Evolutionary conservation across 2,888 invertebrate species (phyloP), one percentile per base, ranked within the genome.

Genomic region (Charanyca ferruginea): DNA sequence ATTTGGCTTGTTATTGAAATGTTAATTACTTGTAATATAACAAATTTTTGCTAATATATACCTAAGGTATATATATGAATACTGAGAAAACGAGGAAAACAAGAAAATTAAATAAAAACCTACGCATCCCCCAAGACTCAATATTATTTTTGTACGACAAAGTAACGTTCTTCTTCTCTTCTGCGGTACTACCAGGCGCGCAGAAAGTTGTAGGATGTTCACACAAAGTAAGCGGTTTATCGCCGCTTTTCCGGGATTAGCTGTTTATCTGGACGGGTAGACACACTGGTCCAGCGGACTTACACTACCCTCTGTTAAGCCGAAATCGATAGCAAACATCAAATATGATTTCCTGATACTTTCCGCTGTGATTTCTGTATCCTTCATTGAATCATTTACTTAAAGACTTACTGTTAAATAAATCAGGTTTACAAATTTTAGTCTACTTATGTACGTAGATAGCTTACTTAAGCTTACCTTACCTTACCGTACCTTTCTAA

Each of bases 161-260:
- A 49, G 23, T 58, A 58, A 57, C 52, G 49, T 41, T 55, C 8
- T 47, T 45, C n/a, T n/a, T n/a, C n/a, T n/a, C n/a, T n/a, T 45
- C 35, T 41, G 18, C 49, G 48, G 13, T 20, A 52, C 20, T 80
- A 79, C 78, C 66, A 80, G 77, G 77, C 58, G 63, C 25, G 38
- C 80, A 77, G 63, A 55, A 70, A 79, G 66, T 70, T 75, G 64
- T 59, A 69, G 73, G 58, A 57, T 77, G 65, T 80, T 66, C 77
- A 77, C 63, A 80, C 81, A 73, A 67, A 77, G 75, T 73, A 80
- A 80, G 80, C 80, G 75, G 73, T 69, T 83, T 80, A 80, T 54
- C 72, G 68, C 62, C 72, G 64, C 77, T 71, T 80, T 61, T 11
- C 44, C 16, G 52, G 77, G 68, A 80, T 77, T 79, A 77, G 72